Evolutionary conservation across 2,113 vertebrate species (phyloP).

Genomic region (Phaethornis superciliosus): DNA sequence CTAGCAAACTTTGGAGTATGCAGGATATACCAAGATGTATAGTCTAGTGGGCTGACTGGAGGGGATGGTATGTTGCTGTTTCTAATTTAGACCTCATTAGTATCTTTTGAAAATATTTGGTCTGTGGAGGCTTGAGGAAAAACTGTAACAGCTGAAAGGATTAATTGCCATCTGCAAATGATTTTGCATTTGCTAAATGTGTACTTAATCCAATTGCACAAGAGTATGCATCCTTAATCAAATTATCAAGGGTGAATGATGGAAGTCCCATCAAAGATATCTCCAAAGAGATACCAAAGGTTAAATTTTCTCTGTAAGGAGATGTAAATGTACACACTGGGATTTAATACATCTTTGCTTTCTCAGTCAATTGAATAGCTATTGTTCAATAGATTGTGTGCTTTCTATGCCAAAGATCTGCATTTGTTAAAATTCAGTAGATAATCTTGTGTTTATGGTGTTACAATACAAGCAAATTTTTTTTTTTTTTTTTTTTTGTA

Average conservation of each 20-base stretch:
- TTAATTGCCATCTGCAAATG: not conserved
- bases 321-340: not conserved
- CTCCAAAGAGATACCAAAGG: not conserved
- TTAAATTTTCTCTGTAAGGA: not conserved
- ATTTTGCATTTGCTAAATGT: not conserved
- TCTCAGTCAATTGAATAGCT: not conserved
- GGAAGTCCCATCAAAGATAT: not conserved
- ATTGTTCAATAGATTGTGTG: not conserved
- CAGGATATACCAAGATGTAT: not conserved
- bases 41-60: not conserved
- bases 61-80: not conserved
- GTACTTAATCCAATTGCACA: not conserved
- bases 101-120: not conserved
- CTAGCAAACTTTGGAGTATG: not conserved
- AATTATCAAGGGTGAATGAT: not conserved
- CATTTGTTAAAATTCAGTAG: not conserved
- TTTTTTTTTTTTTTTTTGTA: conserved; percentile 55
- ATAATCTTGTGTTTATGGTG: not conserved
- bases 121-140: not conserved
- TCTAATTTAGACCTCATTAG: not conserved
- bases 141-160: not conserved
- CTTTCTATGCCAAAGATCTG: not conserved
- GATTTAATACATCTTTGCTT: not conserved
- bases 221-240: not conserved
- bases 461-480: not conserved